A percentile compares a stretch with the other conserved stretches of the same genome.
Conservation (phyloP, 1,140 invertebrate genomes). For the Drosophila malerkotliana region DNA sequence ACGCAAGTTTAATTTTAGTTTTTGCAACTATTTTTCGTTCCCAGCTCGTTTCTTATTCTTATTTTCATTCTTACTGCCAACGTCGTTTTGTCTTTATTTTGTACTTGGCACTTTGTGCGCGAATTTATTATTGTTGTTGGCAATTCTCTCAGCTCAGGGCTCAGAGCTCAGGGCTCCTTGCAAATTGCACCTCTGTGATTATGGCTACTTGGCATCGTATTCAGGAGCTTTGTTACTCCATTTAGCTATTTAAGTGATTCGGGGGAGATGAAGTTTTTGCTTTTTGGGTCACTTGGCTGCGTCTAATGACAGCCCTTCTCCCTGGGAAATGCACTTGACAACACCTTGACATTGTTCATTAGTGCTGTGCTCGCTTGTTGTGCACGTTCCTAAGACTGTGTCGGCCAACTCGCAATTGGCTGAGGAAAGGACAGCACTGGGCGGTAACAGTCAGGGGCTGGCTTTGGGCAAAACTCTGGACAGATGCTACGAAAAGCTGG, state of each 20-base stretch:
- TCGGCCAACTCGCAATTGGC: constrained; percentile 36
- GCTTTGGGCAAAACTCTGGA: background rate
- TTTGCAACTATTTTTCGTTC: constrained; percentile 66
- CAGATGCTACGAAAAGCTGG: constrained; percentile 6
- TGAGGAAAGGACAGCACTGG: constrained; percentile 20
- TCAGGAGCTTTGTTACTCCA: constrained; percentile 49
- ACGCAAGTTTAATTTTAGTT: constrained; percentile 75
- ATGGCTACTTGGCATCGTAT: constrained; percentile 67
- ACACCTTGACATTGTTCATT: constrained; percentile 80
- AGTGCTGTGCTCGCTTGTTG: constrained; percentile 37
- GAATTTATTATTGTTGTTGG: constrained; percentile 71
- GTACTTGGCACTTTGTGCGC: constrained; percentile 65
- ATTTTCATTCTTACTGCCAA: constrained; percentile 5
- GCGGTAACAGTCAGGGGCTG: background rate
- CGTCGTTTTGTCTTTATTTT: constrained; percentile 64
- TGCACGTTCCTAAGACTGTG: constrained; percentile 26
- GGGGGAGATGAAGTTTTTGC: background rate
- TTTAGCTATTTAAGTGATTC: constrained; percentile 60
- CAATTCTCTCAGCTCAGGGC: constrained; percentile 10
- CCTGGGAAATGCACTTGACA: constrained; percentile 72
- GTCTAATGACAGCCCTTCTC: constrained; percentile 59
- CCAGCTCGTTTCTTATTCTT: constrained; percentile 28
- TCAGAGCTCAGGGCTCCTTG: constrained; percentile 24
- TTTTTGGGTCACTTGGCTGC: constrained; percentile 27
- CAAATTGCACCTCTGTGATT: constrained; percentile 79